phyloP scores from a whole-genome alignment of 2,113 vertebrate genomes.

The Mesoclemmys tuberculata region DNA sequence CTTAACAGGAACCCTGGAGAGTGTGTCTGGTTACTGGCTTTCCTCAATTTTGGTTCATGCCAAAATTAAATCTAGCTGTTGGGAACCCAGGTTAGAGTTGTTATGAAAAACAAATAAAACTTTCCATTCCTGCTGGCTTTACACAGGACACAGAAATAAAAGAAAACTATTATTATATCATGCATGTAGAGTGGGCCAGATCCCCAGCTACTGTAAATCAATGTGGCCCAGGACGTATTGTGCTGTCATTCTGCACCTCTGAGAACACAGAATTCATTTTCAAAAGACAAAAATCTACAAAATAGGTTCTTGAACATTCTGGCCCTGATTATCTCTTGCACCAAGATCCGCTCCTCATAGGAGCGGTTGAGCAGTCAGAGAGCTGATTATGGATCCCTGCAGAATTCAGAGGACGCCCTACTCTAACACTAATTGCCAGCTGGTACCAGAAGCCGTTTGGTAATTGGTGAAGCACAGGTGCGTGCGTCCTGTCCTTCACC shows the following conservation, averaged over 20 bases:
- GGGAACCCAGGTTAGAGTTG: background rate
- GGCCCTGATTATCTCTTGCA: background rate
- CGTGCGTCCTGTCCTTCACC: background rate
- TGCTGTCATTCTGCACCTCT: background rate
- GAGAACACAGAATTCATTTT: background rate
- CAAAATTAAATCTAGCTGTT: background rate
- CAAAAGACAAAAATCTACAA: rapidly evolving
- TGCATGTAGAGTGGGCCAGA: background rate
- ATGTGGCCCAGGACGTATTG: background rate
- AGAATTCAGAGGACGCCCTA: background rate
- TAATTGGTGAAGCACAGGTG: background rate
- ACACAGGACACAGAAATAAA: background rate
- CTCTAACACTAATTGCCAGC: background rate
- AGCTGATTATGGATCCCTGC: background rate
- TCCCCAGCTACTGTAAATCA: background rate
- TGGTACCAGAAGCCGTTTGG: background rate
- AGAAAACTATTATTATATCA: background rate
- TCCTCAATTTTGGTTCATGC: background rate
- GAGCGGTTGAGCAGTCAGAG: background rate
- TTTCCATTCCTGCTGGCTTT: background rate
- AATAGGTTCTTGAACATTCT: background rate
- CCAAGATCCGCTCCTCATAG: background rate
- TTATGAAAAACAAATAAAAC: background rate
- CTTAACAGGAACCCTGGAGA: background rate
- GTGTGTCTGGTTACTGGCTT: background rate